These are phyloP conservation scores for Polydrusus pterygomalis DNA, from an alignment of 2,888 invertebrate genomes.

Conservation along the genomic window DNA sequence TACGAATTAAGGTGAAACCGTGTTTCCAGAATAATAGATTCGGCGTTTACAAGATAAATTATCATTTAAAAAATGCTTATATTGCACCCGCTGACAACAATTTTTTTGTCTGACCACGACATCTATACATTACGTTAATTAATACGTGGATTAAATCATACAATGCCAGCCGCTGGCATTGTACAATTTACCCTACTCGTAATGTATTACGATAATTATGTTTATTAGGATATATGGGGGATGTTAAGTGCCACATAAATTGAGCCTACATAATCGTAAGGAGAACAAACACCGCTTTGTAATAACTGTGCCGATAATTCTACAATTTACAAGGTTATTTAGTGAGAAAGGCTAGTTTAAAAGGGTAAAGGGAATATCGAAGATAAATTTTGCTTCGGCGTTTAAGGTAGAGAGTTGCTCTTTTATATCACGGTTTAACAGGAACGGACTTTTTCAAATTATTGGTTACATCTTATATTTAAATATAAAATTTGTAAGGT, in stretches of 20 bases:
- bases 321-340: background rate
- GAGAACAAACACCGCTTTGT: constrained; percentile 9
- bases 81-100: no score
- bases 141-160: constrained; percentile 40
- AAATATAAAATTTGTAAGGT: no score
- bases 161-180: constrained; percentile 34
- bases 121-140: constrained; percentile 4
- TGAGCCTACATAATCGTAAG: constrained; percentile 12
- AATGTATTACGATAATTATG: constrained; percentile 30
- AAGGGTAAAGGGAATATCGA: background rate
- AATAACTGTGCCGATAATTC: constrained; percentile 13
- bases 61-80: no score
- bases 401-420: background rate
- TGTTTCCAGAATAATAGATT: no score
- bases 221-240: constrained; percentile 24
- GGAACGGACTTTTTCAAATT: no score
- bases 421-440: no score
- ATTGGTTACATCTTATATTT: no score
- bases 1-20: no score
- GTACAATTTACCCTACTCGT: constrained; percentile 3
- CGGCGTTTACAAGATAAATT: no score
- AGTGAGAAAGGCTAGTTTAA: background rate
- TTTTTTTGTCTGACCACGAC: background rate
- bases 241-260: constrained; percentile 28
- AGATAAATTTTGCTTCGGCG: background rate